phyloP scores from a whole-genome alignment of 2,113 vertebrate genomes.

The Uropsilus gracilis region DNA sequence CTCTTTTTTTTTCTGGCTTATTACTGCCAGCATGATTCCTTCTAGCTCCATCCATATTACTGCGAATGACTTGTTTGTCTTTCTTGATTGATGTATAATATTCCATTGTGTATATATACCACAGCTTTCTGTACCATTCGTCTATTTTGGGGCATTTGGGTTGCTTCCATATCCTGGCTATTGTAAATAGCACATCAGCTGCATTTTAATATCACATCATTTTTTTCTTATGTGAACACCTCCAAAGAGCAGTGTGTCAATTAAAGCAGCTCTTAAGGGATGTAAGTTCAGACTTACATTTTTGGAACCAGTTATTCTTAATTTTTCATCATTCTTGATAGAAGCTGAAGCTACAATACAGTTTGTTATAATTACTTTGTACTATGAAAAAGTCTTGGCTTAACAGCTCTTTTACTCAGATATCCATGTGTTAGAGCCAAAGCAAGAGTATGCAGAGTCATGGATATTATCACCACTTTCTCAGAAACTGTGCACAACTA shows the following conservation, averaged over 20 bases:
- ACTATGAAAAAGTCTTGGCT: constrained; percentile 23
- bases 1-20: too few species aligned
- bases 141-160: too few species aligned
- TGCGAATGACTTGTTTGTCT: too few species aligned
- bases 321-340: constrained; percentile 9
- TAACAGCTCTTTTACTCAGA: not conserved
- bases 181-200: too few species aligned
- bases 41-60: too few species aligned
- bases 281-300: not conserved
- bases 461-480: not conserved
- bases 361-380: not conserved
- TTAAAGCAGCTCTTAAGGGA: not conserved
- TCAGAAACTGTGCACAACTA: not conserved
- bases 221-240: not conserved
- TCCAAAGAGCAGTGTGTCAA: not conserved
- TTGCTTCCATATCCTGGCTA: too few species aligned
- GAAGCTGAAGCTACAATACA: not conserved
- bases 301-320: constrained; percentile 25
- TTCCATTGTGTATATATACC: too few species aligned
- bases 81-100: too few species aligned
- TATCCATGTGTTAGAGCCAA: not conserved
- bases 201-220: not conserved
- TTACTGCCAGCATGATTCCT: too few species aligned
- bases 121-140: too few species aligned
- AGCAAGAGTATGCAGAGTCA: not conserved